Base-by-base conservation (phyloP, 2,797 vertebrate species). In the Numenius phaeopus region DNA sequence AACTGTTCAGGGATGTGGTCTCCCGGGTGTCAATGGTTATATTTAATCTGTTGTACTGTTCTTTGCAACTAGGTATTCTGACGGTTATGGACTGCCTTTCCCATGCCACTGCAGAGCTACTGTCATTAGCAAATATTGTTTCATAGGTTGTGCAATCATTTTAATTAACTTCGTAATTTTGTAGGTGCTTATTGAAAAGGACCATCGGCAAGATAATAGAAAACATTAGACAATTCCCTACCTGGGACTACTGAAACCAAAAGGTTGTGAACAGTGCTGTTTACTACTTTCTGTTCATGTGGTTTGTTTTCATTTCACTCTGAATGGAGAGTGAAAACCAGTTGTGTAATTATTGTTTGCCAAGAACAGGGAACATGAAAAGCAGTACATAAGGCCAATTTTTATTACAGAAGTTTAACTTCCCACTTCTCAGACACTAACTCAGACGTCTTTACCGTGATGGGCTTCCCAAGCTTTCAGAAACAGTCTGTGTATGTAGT, bases 341-440 rank as follows among this genome's bases (percentile, higher is more conserved):
- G 30, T 94, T 81, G 30, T 52, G 58, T 86, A 58, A 76, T 95
- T 75, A 44, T 39, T 62, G 46, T 87, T 95, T 94, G 67, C 71
- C 87, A 83, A 75, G 49, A 83, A 46, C 23, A 58, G 16, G 22
- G 61, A 75, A 61, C 23, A 18, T 54, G 40, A 59, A 97, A 84
- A 89, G 46, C 71, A 73, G 30, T 65, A 87, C 34, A 23, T 55
- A 93, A 95, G 89, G 67, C 67, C 54, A 65, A 50, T 23, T 90
- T 95, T 94, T 87, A 44, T 80, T 73, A n/a, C 3, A 59, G 67
- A 71, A 34, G 10, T 75, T 87, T 89, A 80, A 55, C 29, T 81
- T 92, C 12, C 32, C n/a, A 26, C 80, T 93, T 94, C 46, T 95
- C 46, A 78, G 69, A 75, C 9, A 2, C 81, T 87, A 57, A 42